Evolutionary conservation across 2,888 invertebrate genomes (phyloP).

Genomic region (Gasteruption jaculator): DNA sequence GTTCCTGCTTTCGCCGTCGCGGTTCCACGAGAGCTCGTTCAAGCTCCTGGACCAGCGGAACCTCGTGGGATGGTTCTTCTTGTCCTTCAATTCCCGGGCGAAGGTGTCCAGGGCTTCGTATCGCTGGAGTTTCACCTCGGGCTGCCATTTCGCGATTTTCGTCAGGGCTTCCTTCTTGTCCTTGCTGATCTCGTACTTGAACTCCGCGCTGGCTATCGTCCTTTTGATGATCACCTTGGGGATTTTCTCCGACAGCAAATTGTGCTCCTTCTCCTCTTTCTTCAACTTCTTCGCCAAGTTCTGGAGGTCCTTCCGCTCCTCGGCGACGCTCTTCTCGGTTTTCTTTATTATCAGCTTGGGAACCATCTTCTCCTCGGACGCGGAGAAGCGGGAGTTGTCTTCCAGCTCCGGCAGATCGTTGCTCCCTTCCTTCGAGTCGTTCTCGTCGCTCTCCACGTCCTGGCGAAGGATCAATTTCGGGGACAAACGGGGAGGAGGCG

Average conservation of each 20-base stretch:
- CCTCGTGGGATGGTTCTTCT: neutral
- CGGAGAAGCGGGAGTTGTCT: too few species aligned
- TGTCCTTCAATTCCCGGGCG: constrained; percentile 38
- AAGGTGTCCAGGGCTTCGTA: constrained; percentile 42
- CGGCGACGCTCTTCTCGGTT: neutral
- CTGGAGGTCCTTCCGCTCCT: neutral
- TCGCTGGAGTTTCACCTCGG: constrained; percentile 43
- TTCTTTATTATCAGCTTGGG: neutral
- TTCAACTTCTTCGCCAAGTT: constrained; percentile 34
- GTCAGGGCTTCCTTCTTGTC: constrained; percentile 32
- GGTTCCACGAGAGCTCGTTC: neutral
- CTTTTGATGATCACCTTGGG: constrained; percentile 49
- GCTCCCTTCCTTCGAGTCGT: neutral
- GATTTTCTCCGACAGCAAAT: constrained; percentile 34
- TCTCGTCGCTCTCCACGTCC: neutral
- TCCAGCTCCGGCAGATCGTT: too few species aligned
- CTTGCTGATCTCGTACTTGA: constrained; percentile 47
- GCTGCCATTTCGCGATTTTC: constrained; percentile 41
- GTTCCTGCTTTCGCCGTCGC: too few species aligned
- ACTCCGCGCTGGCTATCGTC: constrained; percentile 43
- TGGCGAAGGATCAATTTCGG: too few species aligned
- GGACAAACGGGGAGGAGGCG: too few species aligned
- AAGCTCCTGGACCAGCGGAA: constrained; percentile 3
- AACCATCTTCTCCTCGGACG: too few species aligned
- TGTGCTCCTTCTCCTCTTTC: constrained; percentile 25